These are phyloP conservation scores for Chiridota heheva DNA, from an alignment of 35 echinoderm and acorn worm species.

Conservation along the genomic window DNA sequence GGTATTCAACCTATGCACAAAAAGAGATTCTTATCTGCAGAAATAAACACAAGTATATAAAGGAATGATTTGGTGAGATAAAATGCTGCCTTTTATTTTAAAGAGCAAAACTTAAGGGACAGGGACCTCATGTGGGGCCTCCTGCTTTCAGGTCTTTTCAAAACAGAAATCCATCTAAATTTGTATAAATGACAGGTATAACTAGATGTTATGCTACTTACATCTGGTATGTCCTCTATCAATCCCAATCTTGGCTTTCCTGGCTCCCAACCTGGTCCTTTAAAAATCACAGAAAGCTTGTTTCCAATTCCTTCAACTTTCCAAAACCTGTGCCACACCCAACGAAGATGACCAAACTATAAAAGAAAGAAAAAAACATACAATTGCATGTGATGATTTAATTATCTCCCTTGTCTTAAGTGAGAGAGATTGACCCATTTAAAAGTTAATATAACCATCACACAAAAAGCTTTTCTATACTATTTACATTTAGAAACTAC, in stretches of 20 bases:
- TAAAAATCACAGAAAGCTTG: slow-evolving; percentile 79
- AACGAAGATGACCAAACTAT: slow-evolving; percentile 68
- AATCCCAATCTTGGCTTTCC: slow-evolving; percentile 72
- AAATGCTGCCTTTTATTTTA: not conserved
- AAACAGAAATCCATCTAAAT: not conserved
- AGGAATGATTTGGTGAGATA: not conserved
- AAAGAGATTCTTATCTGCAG: not conserved
- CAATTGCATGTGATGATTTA: not conserved
- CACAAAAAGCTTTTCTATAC: too few species aligned
- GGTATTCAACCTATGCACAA: not conserved
- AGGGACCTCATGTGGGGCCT: not conserved
- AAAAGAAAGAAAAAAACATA: not conserved
- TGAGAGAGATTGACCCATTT: too few species aligned
- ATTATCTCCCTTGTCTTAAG: too few species aligned
- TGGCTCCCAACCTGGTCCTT: slow-evolving; percentile 88
- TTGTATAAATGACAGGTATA: not conserved
- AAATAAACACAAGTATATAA: not conserved
- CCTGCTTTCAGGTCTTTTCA: not conserved
- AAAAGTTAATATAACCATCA: too few species aligned
- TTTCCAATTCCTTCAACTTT: slow-evolving; percentile 46
- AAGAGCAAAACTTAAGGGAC: not conserved
- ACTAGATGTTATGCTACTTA: slow-evolving; percentile 23
- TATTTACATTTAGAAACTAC: too few species aligned
- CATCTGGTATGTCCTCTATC: slow-evolving; percentile 89
- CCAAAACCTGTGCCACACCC: slow-evolving; percentile 63